Base-by-base conservation (phyloP, 2,888 invertebrate genomes). In the Calliopum simillimum region DNA sequence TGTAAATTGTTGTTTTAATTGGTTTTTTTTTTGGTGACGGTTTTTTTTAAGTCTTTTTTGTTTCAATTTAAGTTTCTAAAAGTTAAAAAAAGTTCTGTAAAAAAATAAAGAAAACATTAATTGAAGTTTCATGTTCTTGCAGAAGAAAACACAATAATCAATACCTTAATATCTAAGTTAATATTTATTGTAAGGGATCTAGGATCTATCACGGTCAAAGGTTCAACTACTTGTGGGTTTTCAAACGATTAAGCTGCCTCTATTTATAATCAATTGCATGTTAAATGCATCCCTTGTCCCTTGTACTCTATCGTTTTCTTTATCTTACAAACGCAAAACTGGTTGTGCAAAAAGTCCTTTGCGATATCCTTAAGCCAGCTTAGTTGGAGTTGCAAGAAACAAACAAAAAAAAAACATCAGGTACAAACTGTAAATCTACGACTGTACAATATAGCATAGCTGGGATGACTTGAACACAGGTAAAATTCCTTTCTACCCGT, bases 171-270 rank as follows among this genome's bases (percentile, higher is more conserved):
- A 51, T 65, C 51, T 66, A 68, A 61, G 65, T 61, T 55, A 43
- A 23, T 62, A 25, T 4, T n/a, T 58, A 43, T 58, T 67, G 55
- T 62, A 63, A 75, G 70, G 59, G 78, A 79, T 79, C 79, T 79
- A 80, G 72, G 82, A 82, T 83, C 82, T 81, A 80, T 82, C 82
- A 81, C 80, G 78, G 76, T 72, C 79, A 79, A 75, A 74, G 74
- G 78, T 74, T 78, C 72, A 77, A 77, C 72, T 76, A 72, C 75
- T 76, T 79, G 76, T 83, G 80, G 75, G 77, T 76, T 72, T 19
- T 25, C 70, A 55, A 46, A 58, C 61, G 43, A 53, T 23, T 43
- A 19, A 14, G 19, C 16, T 41, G 3, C 58, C 12, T 43, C 4
- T 68, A 69, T 69, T 69, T 69, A 69, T 64, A 51, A 64, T 3